phyloP scores from a whole-genome alignment of 2,888 invertebrate genomes.

The Athalia circularis region DNA sequence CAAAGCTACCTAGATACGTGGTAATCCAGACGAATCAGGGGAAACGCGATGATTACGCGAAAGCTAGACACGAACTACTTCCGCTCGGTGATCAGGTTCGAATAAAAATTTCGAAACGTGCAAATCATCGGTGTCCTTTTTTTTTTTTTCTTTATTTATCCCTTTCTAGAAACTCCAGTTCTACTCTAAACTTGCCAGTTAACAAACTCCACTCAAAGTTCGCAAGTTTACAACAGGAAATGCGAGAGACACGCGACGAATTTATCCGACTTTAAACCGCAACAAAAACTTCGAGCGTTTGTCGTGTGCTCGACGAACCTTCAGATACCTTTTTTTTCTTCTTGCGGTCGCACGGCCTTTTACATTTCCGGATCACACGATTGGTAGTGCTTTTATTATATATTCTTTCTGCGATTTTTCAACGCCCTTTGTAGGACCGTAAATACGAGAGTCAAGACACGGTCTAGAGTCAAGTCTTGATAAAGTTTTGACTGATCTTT shows the following conservation, averaged over 20 bases:
- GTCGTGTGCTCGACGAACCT: not conserved
- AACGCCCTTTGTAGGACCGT: too few species aligned
- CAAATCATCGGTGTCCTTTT: not conserved
- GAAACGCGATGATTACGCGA: not conserved
- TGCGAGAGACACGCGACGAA: slow-evolving; percentile 2
- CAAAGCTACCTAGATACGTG: slow-evolving; percentile 52
- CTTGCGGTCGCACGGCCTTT: not conserved
- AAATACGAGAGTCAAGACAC: too few species aligned
- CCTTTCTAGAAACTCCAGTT: not conserved
- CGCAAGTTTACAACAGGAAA: not conserved
- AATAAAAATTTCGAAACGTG: slow-evolving; percentile 8
- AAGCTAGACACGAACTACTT: too few species aligned
- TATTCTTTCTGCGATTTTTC: too few species aligned
- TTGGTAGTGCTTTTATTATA: too few species aligned
- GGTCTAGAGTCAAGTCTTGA: too few species aligned
- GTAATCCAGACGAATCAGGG: slow-evolving; percentile 50
- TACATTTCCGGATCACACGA: too few species aligned
- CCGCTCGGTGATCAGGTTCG: slow-evolving; percentile 7
- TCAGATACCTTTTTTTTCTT: not conserved
- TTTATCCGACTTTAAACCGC: slow-evolving; percentile 18
- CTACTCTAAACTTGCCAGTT: slow-evolving; percentile 7
- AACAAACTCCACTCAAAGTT: not conserved
- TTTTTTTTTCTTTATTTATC: not conserved
- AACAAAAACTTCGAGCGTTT: not conserved
- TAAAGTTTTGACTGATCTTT: too few species aligned